Base-by-base conservation (phyloP, 2,113 vertebrate genomes). In the Centrocercus urophasianus region DNA sequence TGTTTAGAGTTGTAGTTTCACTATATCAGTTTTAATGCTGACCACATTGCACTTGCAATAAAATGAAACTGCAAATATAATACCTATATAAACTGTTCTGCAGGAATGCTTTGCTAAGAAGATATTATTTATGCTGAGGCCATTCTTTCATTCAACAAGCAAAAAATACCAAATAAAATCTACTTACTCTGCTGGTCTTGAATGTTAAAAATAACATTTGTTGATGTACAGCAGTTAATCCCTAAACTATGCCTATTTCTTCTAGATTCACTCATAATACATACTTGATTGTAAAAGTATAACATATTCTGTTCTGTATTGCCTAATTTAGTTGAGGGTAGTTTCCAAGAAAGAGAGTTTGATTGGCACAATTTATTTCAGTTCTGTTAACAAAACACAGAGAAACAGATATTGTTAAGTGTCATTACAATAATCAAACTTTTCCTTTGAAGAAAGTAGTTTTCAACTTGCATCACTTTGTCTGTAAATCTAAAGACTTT, bases 401-500 rank as follows among this genome's bases (percentile, higher is more conserved):
- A 74, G 66, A 78, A 88, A 85, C 11, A 88, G 75, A 78, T 80
- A 67, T 65, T 2, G 5, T 92, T 64, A 81, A 80, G 71, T 78
- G 66, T 75, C 72, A 92, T 94, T 93, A 88, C 1, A 11, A 65
- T 75, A 88, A 82, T 82, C 79, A 93, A 63, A 88, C 24, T 75
- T 88, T 90, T 70, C 52, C 30, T 5, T 10, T 74, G 71, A 75
- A 87, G 75, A 82, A 65, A 90, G 30, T 63, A 47, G 54, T 21
- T 86, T 77, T 60, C 45, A 22, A 50, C 30, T 86, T 65, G 22
- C 48, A 56, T 86, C 63, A 40, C 34, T 86, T 83, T 50, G 27
- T 43, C 57, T 87, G 86, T 89, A 91, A 86, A 92, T 87, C 38
- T 82, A 65, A 74, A 60, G 67, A 90, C 85, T 96, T 93, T 61